Evolutionary conservation across 1,140 invertebrate genomes (phyloP), one percentile per base, ranked within the genome.

Genomic region (Ostrea denselamellosa): DNA sequence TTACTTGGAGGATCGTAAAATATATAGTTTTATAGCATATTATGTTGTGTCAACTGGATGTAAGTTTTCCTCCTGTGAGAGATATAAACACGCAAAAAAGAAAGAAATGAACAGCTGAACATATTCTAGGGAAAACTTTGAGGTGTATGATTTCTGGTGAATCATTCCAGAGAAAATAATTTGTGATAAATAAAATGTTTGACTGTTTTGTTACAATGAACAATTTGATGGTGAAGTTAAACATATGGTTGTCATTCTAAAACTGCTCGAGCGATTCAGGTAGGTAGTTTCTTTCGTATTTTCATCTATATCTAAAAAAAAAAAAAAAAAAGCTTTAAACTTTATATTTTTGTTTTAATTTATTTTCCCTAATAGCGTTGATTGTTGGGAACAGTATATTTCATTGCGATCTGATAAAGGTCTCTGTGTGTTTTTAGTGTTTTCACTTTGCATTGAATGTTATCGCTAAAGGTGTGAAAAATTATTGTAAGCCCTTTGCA

Each of bases 101-200:
- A 34, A 77, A 34, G 28, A 28, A 77, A 14, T 14, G 25, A 77
- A 77, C 68, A 77, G 68, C 68, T 28, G 68, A 77, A 62, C 17
- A 19, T 19, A 62, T 19, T 17, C 56, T 62, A n/a, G 17, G 56
- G 17, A 62, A 62, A 77, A 34, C 22, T 28, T 77, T 77, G 22
- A 77, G 68, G 28, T 77, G 25, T 77, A 25, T 77, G 22, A 77
- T 9, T 77, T 77, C 28, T 10, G 68, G 68, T 77, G 68, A 77
- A 77, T 77, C 68, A 77, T 77, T 77, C 68, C 10, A 17, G 68
- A 77, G 68, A 77, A 77, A 28, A 77, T 77, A 34, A 77, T 28
- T 77, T 77, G 68, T 77, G 68, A 77, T 22, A 77, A 77, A 77
- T 77, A 77, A 77, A 77, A 77, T 77, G 68, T 77, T 77, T 77